phyloP scores from a whole-genome alignment of 2,797 vertebrate genomes.

The Coilia nasus region DNA sequence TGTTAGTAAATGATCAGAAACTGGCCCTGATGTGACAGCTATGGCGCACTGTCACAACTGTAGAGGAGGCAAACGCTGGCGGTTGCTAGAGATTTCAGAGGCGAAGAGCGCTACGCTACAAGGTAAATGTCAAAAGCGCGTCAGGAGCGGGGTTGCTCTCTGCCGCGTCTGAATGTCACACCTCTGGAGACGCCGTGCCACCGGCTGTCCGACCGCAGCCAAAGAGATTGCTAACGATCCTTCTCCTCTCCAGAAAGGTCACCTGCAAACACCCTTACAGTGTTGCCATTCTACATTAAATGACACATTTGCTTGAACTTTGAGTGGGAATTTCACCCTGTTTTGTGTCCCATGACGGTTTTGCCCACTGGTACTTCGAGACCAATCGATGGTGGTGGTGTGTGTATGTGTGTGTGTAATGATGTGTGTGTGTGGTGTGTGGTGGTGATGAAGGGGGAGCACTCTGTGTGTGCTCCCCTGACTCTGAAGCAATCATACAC shows the following conservation, averaged over 20 bases:
- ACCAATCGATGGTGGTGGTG: neutral
- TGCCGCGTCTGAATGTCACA: neutral
- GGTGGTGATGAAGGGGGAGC: no score
- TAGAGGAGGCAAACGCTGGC: neutral
- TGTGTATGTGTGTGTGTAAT: no score
- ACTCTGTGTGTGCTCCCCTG: no score
- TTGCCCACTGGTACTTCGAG: neutral
- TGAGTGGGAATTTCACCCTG: neutral
- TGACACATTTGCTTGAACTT: conserved; percentile 14
- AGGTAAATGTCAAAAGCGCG: neutral
- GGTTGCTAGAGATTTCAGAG: neutral
- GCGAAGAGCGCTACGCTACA: no score
- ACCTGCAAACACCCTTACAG: neutral
- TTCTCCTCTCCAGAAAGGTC: neutral
- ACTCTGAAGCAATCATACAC: no score
- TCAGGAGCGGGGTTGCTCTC: neutral
- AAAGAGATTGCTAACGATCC: neutral
- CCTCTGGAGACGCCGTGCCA: neutral
- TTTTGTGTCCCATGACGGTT: neutral
- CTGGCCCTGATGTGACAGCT: no score
- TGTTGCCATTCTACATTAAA: neutral
- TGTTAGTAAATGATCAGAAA: no score
- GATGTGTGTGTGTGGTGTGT: no score
- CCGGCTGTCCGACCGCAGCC: neutral
- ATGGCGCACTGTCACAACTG: neutral